Percentiles rank a stretch among this genome's conserved stretches.
Conservation (phyloP, 2,888 invertebrate species). For the Papilio protenor region DNA sequence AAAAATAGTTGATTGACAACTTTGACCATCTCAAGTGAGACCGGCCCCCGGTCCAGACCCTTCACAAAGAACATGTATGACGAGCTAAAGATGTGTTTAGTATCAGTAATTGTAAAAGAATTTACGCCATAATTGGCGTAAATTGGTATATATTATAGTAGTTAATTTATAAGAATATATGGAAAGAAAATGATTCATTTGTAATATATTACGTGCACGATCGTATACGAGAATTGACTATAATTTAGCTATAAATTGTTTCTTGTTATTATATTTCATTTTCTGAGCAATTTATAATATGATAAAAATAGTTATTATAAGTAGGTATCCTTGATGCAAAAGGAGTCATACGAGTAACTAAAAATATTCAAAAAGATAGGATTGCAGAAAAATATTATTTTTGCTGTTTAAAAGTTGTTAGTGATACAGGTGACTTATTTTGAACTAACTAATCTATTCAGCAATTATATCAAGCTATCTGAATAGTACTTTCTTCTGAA, state of each 20-base stretch:
- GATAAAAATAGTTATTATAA: not conserved
- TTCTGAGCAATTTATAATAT: not conserved
- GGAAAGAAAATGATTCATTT: not conserved
- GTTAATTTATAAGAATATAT: conserved; percentile 3
- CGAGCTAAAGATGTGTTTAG: not conserved
- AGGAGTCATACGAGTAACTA: not conserved
- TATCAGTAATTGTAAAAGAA: conserved; percentile 5
- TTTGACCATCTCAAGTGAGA: conserved; percentile 13
- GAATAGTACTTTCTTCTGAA: too few relatives aligned
- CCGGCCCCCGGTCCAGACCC: not conserved
- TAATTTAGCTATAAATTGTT: not conserved
- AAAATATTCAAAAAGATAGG: not conserved
- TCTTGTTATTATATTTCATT: not conserved
- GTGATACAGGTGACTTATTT: too few relatives aligned
- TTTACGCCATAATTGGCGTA: too few relatives aligned
- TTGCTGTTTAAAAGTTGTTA: too few relatives aligned
- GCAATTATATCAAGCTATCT: too few relatives aligned
- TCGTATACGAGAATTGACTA: not conserved
- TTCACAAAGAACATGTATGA: not conserved
- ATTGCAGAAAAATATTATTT: too few relatives aligned
- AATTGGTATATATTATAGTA: too few relatives aligned
- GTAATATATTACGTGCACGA: not conserved
- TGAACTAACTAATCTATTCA: too few relatives aligned
- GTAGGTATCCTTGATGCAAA: not conserved
- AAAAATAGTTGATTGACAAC: conserved; percentile 32